Evolutionary conservation across 2,113 vertebrate genomes (phyloP).

Genomic region (Microcebus tavaratra): DNA sequence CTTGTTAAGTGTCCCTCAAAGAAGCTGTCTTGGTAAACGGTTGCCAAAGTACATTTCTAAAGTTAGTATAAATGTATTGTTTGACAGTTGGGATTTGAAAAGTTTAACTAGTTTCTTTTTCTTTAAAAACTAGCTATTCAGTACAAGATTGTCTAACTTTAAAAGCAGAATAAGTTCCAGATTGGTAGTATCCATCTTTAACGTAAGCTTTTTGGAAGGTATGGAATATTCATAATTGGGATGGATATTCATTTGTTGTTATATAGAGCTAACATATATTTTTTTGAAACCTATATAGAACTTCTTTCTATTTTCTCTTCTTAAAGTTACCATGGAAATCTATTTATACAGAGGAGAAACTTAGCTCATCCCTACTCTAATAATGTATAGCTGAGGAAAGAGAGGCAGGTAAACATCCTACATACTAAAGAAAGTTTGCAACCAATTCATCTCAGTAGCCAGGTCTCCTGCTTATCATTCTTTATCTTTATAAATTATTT

Average conservation of each 20-base stretch:
- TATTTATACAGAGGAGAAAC: not conserved
- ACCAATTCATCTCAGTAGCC: not conserved
- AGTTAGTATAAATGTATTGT: slow-evolving; percentile 73
- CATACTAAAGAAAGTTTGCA: not conserved
- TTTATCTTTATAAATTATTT: not conserved
- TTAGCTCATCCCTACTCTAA: not conserved
- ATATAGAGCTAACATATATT: not conserved
- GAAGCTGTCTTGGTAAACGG: slow-evolving; percentile 77
- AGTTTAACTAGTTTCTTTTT: slow-evolving; percentile 59
- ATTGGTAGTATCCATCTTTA: not conserved
- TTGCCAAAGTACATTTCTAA: slow-evolving; percentile 70
- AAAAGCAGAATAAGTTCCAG: not conserved
- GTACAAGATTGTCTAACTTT: not conserved
- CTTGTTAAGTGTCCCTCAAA: slow-evolving; percentile 78
- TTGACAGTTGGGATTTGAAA: slow-evolving; percentile 74
- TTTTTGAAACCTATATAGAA: not conserved
- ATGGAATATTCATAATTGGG: not conserved
- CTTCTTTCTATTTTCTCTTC: not conserved
- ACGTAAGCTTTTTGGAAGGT: not conserved
- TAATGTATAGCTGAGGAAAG: not conserved
- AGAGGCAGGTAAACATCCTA: not conserved
- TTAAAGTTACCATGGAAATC: not conserved
- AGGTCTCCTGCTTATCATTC: not conserved
- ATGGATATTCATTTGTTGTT: not conserved
- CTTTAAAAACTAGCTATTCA: slow-evolving; percentile 50